A percentile compares a stretch with the other conserved stretches of the same genome.
Conservation (phyloP, 1,140 invertebrate species). For the Neodiprion fabricii region DNA sequence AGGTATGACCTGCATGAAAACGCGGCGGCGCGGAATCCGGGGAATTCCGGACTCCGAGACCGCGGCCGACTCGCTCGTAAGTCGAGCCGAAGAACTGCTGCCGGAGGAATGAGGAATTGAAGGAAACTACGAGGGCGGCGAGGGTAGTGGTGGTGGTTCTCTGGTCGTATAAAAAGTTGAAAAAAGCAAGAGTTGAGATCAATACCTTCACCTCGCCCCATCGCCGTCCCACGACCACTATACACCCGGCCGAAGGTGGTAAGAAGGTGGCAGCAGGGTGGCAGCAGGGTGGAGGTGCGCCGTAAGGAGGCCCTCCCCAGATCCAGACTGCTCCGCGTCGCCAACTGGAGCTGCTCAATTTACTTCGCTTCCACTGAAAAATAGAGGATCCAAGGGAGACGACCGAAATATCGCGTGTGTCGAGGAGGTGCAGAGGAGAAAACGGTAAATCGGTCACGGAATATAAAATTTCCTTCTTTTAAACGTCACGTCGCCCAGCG, state of each 20-base stretch:
- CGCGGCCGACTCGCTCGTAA: constrained; percentile 44
- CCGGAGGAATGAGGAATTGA: constrained; percentile 39
- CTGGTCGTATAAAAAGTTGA: constrained; percentile 48
- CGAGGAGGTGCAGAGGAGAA: not conserved
- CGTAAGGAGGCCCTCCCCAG: constrained; percentile 39
- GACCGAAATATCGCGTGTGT: not conserved
- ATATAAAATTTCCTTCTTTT: not conserved
- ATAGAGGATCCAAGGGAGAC: not conserved
- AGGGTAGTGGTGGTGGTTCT: constrained; percentile 36
- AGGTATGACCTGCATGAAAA: constrained; percentile 30
- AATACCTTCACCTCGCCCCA: constrained; percentile 46
- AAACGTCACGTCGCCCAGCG: not conserved
- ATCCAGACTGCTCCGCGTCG: constrained; percentile 29
- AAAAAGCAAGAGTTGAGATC: constrained; percentile 55
- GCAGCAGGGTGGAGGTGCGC: constrained; percentile 6
- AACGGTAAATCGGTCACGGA: not conserved
- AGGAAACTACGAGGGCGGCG: not conserved
- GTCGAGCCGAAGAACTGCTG: constrained; percentile 56
- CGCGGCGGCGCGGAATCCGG: not conserved
- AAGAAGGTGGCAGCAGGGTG: not conserved
- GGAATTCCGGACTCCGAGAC: constrained; percentile 9
- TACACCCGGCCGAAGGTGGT: not conserved
- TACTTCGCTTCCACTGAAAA: not conserved
- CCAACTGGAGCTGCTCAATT: constrained; percentile 7
- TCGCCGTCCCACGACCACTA: constrained; percentile 33